These are phyloP conservation scores for Trichogramma evanescens DNA, from an alignment of 2,888 invertebrate species.

Conservation along the genomic window DNA sequence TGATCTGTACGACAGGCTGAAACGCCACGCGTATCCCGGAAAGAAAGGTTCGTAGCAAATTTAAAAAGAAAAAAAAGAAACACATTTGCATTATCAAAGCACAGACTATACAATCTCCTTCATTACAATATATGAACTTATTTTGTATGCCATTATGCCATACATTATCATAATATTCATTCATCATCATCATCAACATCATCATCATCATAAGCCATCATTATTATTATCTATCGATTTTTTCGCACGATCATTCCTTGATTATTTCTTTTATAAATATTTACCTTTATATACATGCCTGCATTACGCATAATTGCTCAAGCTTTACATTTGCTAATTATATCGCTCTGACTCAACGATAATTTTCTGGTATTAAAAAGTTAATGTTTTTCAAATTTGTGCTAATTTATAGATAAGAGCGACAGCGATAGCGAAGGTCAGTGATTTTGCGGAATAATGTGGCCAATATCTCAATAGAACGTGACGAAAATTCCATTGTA, in stretches of 20 bases:
- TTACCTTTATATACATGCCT: not conserved
- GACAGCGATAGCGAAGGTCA: slow-evolving; percentile 92
- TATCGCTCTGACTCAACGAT: not conserved
- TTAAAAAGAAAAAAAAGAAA: slow-evolving; percentile 11
- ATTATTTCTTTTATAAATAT: not conserved
- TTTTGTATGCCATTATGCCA: slow-evolving; percentile 9
- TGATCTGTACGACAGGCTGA: slow-evolving; percentile 89
- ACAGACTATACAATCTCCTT: slow-evolving; percentile 1
- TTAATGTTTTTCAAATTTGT: slow-evolving; percentile 22
- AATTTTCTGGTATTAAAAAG: slow-evolving; percentile 5
- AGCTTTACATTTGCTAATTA: not conserved
- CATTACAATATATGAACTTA: not conserved
- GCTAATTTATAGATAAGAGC: slow-evolving; percentile 71
- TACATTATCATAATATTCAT: not conserved
- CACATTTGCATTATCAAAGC: slow-evolving; percentile 12
- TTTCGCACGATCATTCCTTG: too few species aligned
- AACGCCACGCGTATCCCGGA: slow-evolving; percentile 88
- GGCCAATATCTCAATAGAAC: slow-evolving; percentile 22
- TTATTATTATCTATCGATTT: not conserved
- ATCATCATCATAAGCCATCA: slow-evolving; percentile 1
- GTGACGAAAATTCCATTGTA: slow-evolving; percentile 21
- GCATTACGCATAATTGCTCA: not conserved
- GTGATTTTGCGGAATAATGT: slow-evolving; percentile 48
- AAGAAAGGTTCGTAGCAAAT: slow-evolving; percentile 74
- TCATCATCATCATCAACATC: not conserved